Conservation (phyloP, 1,140 invertebrate species). For the Carposina sasakii region DNA sequence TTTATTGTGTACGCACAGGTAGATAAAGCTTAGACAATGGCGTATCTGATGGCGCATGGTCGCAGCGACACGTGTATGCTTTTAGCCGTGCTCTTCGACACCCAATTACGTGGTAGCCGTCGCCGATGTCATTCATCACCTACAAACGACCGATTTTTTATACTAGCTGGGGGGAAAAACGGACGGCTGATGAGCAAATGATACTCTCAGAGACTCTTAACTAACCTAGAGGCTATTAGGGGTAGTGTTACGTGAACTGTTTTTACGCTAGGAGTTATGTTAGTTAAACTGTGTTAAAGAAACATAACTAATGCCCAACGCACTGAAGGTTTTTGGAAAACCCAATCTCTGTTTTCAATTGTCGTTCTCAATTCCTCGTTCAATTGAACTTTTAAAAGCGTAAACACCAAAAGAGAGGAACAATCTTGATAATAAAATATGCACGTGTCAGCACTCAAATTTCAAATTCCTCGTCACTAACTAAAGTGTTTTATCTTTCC, state of each 20-base stretch:
- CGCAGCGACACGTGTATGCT: constrained; percentile 63
- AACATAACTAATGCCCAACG: too few species aligned
- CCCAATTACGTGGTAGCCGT: constrained; percentile 56
- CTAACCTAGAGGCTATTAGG: constrained; percentile 33
- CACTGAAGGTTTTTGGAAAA: too few species aligned
- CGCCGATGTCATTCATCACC: constrained; percentile 55
- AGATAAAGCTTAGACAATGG: constrained; percentile 65
- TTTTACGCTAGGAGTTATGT: too few species aligned
- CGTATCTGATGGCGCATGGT: constrained; percentile 52
- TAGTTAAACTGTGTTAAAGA: too few species aligned
- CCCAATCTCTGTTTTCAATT: too few species aligned
- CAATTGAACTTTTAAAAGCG: too few species aligned
- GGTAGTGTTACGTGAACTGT: constrained; percentile 25
- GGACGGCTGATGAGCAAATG: constrained; percentile 27
- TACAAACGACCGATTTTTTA: constrained; percentile 58
- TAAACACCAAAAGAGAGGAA: too few species aligned
- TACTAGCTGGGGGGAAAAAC: constrained; percentile 30
- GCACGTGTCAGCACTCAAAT: too few species aligned
- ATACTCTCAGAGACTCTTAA: constrained; percentile 16
- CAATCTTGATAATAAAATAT: too few species aligned
- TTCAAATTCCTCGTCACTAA: too few species aligned
- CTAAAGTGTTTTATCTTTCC: constrained; percentile 7
- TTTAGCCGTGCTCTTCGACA: constrained; percentile 64
- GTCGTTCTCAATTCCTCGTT: too few species aligned
- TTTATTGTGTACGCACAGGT: constrained; percentile 57